These are phyloP conservation scores for Amblyopsis rosae DNA, from an alignment of 2,113 vertebrate genomes.

Conservation along the genomic window DNA sequence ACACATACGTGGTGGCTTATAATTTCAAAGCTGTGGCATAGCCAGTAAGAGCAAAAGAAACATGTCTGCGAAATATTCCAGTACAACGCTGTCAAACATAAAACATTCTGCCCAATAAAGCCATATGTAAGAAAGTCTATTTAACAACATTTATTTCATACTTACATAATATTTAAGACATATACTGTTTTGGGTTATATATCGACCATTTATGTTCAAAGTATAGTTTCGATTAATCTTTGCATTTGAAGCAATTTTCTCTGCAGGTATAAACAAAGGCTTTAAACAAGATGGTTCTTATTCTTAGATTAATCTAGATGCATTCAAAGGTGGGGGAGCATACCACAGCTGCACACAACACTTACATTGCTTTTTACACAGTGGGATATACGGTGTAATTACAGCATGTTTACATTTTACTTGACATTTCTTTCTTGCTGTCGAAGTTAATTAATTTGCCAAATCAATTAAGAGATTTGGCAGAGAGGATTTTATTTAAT, in stretches of 20 bases:
- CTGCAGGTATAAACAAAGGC: slow-evolving; percentile 3
- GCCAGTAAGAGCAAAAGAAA: too few species aligned
- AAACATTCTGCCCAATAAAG: too few species aligned
- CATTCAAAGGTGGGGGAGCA: slow-evolving; percentile 15
- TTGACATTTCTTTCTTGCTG: slow-evolving; percentile 28
- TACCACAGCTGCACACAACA: slow-evolving; percentile 14
- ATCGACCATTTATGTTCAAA: too few species aligned
- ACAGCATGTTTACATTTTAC: slow-evolving; percentile 17
- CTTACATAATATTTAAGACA: background rate
- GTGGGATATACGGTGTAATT: slow-evolving; percentile 7
- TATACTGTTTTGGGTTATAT: background rate
- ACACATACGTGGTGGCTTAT: too few species aligned
- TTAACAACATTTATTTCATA: background rate
- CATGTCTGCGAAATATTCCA: too few species aligned
- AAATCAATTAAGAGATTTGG: slow-evolving; percentile 22
- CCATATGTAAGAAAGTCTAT: background rate
- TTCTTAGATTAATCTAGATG: slow-evolving; percentile 2
- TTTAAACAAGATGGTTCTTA: slow-evolving; percentile 24
- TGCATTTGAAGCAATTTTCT: slow-evolving; percentile 21
- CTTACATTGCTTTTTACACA: slow-evolving; percentile 22
- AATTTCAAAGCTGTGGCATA: too few species aligned
- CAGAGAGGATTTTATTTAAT: background rate
- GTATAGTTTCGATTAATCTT: background rate
- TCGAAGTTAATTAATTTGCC: slow-evolving; percentile 2
- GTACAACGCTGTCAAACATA: too few species aligned